Evolutionary conservation across 2,113 vertebrate species (phyloP), one percentile per base, ranked within the genome.

Genomic region (Amphilophus citrinellus): DNA sequence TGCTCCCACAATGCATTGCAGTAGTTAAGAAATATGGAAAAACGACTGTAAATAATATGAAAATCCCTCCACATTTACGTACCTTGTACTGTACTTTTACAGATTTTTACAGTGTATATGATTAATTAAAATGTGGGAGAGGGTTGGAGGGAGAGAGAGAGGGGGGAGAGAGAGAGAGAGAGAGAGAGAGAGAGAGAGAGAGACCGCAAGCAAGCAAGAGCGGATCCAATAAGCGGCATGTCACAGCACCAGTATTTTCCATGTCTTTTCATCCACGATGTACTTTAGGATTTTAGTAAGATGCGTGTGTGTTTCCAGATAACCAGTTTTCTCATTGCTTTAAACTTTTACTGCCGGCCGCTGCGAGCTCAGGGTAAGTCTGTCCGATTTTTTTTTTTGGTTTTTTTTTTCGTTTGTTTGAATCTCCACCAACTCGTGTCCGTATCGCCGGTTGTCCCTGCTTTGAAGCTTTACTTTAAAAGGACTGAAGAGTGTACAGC

Each of bases 221-320:
- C 37, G n/a, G 63, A 27, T 3, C 39, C 65, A 68, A 27, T 68
- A 95, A 96, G 92, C 93, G 83, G 91, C 93, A 83, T 79, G 85
- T 91, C 91, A 78, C 81, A 63, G 76, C 92, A 61, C 66, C 82
- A 63, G 32, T 78, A 83, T 91, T 91, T 87, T 79, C 81, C 68
- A 71, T 80, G 88, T 90, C 87, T 95, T 95, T 92, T 91, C 83
- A 58, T 95, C 90, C 96, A 96, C 94, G 84, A 96, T 96, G 96
- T 93, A 88, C 95, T 95, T 93, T 93, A 92, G 93, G 93, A 95
- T 84, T 89, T 89, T 90, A 93, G 80, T 95, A 96, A 96, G 95
- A 96, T 96, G 96, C 94, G 91, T 91, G 94, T 92, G 92, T 95
- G 93, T 95, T 90, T 93, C 75, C 91, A 95, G 91, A 95, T 96